Evolutionary conservation across 2,797 vertebrate genomes (phyloP).

Genomic region (Threskiornis aethiopicus): DNA sequence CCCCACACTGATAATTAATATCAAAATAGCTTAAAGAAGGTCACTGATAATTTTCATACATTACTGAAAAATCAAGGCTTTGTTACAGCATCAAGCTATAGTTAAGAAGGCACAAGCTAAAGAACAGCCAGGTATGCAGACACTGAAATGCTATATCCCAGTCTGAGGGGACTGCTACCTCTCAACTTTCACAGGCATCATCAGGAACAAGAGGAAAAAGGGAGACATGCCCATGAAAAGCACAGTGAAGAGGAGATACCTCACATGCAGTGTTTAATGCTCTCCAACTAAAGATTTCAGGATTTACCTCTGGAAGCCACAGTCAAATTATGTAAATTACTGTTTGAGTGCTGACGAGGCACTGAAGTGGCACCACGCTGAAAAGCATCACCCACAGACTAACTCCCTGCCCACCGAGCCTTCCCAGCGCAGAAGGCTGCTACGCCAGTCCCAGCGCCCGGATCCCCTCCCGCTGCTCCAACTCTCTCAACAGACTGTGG

Average conservation of each 20-base stretch:
- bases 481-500: rapidly evolving
- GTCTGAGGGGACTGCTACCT: rapidly evolving
- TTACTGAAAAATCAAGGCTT: neutral
- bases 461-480: neutral
- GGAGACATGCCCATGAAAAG: neutral
- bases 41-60: neutral
- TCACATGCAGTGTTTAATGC: rapidly evolving
- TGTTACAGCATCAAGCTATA: neutral
- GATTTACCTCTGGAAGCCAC: neutral
- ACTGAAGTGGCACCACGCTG: neutral
- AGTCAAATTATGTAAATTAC: neutral
- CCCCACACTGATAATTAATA: neutral
- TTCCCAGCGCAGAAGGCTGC: neutral
- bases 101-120: neutral
- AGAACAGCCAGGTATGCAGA: neutral
- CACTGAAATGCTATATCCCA: neutral
- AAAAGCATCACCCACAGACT: neutral
- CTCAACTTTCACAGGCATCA: neutral
- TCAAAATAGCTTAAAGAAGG: neutral
- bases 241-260: neutral
- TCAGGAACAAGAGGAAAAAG: neutral
- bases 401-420: neutral
- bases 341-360: neutral
- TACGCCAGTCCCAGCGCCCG: rapidly evolving
- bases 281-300: neutral